Conservation (phyloP, 2,113 vertebrate species). For the Alethe castanea region DNA sequence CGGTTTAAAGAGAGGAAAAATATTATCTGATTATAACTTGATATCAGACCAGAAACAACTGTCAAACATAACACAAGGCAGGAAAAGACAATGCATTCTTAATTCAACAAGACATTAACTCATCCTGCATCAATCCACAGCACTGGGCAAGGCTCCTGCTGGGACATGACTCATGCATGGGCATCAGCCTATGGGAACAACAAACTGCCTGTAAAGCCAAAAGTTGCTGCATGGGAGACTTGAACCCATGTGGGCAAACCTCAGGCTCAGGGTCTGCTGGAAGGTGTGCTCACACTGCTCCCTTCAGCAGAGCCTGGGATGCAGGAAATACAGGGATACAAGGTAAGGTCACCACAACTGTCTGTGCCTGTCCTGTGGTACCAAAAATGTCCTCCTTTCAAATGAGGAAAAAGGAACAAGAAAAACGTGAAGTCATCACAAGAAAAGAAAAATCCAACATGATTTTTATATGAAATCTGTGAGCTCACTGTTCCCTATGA, state of each 20-base stretch:
- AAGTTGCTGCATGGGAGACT: neutral
- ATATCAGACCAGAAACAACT: neutral
- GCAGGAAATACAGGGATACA: neutral
- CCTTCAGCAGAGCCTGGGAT: neutral
- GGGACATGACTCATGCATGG: neutral
- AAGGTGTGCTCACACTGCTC: neutral
- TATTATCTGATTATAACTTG: neutral
- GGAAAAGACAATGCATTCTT: neutral
- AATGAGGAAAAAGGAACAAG: neutral
- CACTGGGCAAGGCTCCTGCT: neutral
- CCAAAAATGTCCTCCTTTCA: neutral
- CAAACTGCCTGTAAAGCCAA: neutral
- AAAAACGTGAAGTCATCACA: neutral
- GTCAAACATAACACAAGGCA: neutral
- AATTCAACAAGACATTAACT: slow-evolving; percentile 15
- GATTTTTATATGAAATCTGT: neutral
- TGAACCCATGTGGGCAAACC: neutral
- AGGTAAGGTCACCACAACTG: neutral
- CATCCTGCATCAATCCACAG: neutral
- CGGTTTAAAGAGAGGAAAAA: neutral
- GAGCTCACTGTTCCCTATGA: neutral
- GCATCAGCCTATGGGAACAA: neutral
- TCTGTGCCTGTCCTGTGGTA: neutral
- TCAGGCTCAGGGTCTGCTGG: neutral
- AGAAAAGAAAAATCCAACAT: accelerated